A percentile compares a stretch with the other conserved stretches of the same genome.
Conservation (phyloP, 1,140 invertebrate species). For the Palaemon carinicauda region DNA sequence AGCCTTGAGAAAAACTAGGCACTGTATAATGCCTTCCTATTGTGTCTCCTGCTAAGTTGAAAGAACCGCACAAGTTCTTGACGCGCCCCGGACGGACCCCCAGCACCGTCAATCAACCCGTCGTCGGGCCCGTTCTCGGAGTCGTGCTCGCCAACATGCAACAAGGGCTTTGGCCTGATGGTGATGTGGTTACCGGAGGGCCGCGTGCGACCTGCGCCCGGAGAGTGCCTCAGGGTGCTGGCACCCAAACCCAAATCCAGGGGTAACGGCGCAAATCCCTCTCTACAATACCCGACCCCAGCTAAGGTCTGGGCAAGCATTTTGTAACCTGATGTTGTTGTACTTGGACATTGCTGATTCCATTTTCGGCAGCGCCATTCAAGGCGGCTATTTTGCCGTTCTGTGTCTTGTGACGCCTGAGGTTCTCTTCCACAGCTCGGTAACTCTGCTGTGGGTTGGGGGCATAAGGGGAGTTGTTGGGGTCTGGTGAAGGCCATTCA, state of each 20-base stretch:
- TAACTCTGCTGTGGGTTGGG: neutral
- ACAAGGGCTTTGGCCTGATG: constrained; percentile 42
- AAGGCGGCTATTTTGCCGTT: neutral
- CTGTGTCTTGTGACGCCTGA: neutral
- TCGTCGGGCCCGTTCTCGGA: neutral
- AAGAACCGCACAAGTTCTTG: constrained; percentile 82
- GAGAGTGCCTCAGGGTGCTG: neutral
- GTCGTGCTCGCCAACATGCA: neutral
- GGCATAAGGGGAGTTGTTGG: no score
- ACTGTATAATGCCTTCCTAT: constrained; percentile 93
- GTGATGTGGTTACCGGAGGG: constrained; percentile 58
- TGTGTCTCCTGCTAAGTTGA: constrained; percentile 86
- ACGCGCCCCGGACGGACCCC: constrained; percentile 65
- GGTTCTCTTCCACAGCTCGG: neutral
- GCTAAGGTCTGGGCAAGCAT: constrained; percentile 33
- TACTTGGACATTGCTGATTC: constrained; percentile 65
- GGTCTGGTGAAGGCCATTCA: neutral
- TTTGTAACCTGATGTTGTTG: constrained; percentile 28
- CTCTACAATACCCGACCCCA: constrained; percentile 1
- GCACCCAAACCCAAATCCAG: constrained; percentile 20
- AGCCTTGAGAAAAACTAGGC: constrained; percentile 88
- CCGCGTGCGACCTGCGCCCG: constrained; percentile 4
- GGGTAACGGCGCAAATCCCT: neutral
- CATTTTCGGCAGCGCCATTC: constrained; percentile 70
- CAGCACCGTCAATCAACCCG: constrained; percentile 13